These are phyloP conservation scores for Neodiprion lecontei DNA, from an alignment of 1,140 invertebrate species.

Conservation along the genomic window DNA sequence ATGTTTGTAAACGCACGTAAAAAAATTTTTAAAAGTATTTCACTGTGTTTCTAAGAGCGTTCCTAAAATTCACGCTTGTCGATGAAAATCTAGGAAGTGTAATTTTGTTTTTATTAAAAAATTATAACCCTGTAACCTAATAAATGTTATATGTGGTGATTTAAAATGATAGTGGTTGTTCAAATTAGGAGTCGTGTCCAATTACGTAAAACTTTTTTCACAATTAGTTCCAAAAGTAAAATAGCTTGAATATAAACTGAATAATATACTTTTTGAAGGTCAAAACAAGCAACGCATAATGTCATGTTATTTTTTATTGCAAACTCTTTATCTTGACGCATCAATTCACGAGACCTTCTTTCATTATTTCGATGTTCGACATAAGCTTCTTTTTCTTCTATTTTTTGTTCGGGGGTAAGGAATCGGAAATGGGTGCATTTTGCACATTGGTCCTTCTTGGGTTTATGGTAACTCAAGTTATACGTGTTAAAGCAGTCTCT, in stretches of 20 bases:
- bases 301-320: constrained; percentile 9
- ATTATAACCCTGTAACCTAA: too few species aligned
- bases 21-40: too few species aligned
- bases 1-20: too few species aligned
- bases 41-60: too few species aligned
- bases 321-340: constrained; percentile 19
- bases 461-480: constrained; percentile 17
- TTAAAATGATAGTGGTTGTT: background rate
- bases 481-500: constrained; percentile 16
- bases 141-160: too few species aligned
- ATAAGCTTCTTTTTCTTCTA: constrained; percentile 14
- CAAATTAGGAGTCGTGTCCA: background rate
- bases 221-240: background rate
- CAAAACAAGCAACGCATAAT: constrained; percentile 22
- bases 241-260: background rate
- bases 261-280: constrained; percentile 28
- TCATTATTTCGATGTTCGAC: constrained; percentile 17
- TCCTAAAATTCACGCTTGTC: too few species aligned
- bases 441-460: constrained; percentile 21
- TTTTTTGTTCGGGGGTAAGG: constrained; percentile 16
- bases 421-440: constrained; percentile 20
- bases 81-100: background rate
- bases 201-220: background rate
- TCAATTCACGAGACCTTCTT: constrained; percentile 17
- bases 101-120: background rate